phyloP scores from a whole-genome alignment of 2,888 invertebrate species.

The Craniophora ligustri region DNA sequence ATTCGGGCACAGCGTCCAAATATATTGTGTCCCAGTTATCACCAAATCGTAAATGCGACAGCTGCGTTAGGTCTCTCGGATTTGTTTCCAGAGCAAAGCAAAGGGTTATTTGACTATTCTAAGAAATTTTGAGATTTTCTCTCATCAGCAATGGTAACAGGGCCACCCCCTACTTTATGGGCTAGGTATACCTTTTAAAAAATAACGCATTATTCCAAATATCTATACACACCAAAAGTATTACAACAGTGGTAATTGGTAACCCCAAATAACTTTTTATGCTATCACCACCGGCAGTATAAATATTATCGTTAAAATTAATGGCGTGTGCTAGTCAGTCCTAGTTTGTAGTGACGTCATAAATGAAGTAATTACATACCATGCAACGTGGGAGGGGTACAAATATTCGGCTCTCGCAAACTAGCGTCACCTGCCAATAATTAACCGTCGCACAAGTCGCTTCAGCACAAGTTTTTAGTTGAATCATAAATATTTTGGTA shows the following conservation, averaged over 20 bases:
- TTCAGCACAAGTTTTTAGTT: no score
- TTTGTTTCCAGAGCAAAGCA: no score
- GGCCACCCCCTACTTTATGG: no score
- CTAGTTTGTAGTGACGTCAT: slow-evolving; percentile 33
- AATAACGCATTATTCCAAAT: slow-evolving; percentile 7
- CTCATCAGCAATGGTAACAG: no score
- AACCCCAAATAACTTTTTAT: slow-evolving; percentile 14
- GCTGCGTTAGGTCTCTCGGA: no score
- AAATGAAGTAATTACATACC: slow-evolving; percentile 16
- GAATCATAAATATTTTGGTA: no score
- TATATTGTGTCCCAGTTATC: no score
- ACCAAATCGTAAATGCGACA: no score
- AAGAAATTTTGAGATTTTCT: no score
- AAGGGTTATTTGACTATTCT: no score
- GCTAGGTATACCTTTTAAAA: no score
- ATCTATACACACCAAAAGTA: slow-evolving; percentile 16
- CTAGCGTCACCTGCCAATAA: background rate
- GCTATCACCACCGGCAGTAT: slow-evolving; percentile 24
- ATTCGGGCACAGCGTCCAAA: no score
- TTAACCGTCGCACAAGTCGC: background rate
- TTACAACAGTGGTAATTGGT: slow-evolving; percentile 12
- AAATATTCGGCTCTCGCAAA: background rate
- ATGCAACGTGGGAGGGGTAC: background rate
- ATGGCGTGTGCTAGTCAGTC: slow-evolving; percentile 12
- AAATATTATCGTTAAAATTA: slow-evolving; percentile 39